Conservation (phyloP, 2,797 vertebrate species). For the Zalophus californianus region DNA sequence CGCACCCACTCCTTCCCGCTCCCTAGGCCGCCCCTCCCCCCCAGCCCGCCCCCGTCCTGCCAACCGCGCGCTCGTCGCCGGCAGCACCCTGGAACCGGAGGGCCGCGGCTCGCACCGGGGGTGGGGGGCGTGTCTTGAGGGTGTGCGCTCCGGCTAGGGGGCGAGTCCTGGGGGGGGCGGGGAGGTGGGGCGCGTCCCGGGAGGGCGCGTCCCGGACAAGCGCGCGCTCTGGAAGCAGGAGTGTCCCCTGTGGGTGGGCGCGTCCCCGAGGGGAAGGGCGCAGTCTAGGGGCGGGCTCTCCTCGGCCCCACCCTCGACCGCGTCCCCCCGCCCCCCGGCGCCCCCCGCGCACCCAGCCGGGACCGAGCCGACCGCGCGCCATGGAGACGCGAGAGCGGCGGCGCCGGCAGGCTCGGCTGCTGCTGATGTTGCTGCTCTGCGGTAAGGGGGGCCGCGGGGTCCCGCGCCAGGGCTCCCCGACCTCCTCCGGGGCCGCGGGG, state of each 20-base stretch:
- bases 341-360: background rate
- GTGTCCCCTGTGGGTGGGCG: background rate
- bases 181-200: background rate
- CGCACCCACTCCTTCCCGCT: background rate
- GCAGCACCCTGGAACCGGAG: background rate
- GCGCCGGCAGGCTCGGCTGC: background rate
- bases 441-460: constrained; percentile 68
- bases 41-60: background rate
- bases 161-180: background rate
- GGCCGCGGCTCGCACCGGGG: background rate
- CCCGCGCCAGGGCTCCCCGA: background rate
- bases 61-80: too few relatives aligned
- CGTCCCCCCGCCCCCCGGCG: background rate
- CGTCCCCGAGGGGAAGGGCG: background rate
- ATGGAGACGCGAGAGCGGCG: constrained; percentile 10
- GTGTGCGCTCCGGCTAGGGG: background rate
- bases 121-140: background rate
- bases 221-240: background rate
- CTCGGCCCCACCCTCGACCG: background rate
- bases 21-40: background rate
- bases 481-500: background rate
- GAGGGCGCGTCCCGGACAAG: background rate
- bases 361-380: background rate
- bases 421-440: constrained; percentile 58
- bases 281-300: background rate